A percentile compares a stretch with the other conserved stretches of the same genome.
These are phyloP conservation scores for Cabera pusaria DNA, from an alignment of 2,888 invertebrate species.

Conservation along the genomic window DNA sequence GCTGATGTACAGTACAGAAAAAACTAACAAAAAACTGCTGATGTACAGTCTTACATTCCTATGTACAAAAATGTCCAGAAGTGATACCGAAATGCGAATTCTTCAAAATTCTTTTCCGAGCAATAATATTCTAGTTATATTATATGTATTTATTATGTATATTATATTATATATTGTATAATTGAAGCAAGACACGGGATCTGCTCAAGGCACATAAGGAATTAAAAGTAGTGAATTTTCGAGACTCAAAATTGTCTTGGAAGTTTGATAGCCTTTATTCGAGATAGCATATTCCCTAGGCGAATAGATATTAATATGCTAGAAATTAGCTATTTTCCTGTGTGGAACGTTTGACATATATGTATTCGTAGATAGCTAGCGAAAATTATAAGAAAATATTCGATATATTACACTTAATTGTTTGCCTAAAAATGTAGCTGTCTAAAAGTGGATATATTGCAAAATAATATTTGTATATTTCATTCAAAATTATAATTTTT, in stretches of 20 bases:
- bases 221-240: slow-evolving; percentile 67
- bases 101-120: slow-evolving; percentile 28
- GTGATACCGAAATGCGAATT: slow-evolving; percentile 27
- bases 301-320: slow-evolving; percentile 57
- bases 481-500: too few species aligned
- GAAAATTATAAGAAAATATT: too few species aligned
- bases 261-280: slow-evolving; percentile 51
- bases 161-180: slow-evolving; percentile 44
- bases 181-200: slow-evolving; percentile 52
- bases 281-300: slow-evolving; percentile 63
- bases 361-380: too few species aligned
- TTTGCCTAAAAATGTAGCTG: too few species aligned
- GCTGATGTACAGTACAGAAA: too few species aligned
- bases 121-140: slow-evolving; percentile 32
- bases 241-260: slow-evolving; percentile 41
- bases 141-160: slow-evolving; percentile 27
- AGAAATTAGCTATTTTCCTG: slow-evolving; percentile 51
- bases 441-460: too few species aligned
- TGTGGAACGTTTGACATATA: slow-evolving; percentile 39
- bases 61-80: too few species aligned
- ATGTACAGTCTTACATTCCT: too few species aligned
- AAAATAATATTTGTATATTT: too few species aligned
- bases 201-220: slow-evolving; percentile 79
- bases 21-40: too few species aligned
- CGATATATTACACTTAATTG: too few species aligned